Percentiles rank a stretch among this genome's conserved stretches.
Evolutionary conservation across 2,113 vertebrate species (phyloP).

Genomic region (Pygathrix nemaeus): DNA sequence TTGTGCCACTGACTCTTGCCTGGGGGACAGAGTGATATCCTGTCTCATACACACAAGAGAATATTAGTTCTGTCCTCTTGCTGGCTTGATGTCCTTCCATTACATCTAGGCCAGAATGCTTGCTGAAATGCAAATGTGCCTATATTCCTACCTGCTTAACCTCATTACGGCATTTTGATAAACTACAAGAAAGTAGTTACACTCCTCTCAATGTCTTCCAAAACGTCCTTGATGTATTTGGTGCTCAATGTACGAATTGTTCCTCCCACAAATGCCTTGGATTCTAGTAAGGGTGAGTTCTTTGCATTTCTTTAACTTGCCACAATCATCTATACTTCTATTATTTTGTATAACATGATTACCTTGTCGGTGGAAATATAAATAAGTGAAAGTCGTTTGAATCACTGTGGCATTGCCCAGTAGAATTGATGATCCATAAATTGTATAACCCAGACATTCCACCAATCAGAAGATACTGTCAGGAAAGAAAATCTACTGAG

Average conservation of each 20-base stretch:
- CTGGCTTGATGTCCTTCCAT: background rate
- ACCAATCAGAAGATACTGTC: too few species aligned
- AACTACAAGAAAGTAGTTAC: background rate
- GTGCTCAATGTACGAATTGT: background rate
- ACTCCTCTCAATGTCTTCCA: background rate
- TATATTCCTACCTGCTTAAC: background rate
- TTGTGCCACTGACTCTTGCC: too few species aligned
- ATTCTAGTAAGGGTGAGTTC: background rate
- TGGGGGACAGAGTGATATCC: too few species aligned
- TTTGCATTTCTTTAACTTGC: background rate
- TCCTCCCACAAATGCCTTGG: background rate
- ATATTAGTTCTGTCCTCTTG: background rate
- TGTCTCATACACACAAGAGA: too few species aligned
- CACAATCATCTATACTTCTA: background rate
- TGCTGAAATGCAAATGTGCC: background rate
- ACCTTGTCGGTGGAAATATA: background rate
- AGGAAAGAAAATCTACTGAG: too few species aligned
- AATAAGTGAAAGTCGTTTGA: background rate
- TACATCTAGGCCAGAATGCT: background rate
- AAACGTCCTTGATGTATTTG: background rate
- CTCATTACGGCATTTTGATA: background rate
- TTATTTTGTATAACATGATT: background rate
- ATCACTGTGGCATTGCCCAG: background rate
- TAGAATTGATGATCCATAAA: background rate
- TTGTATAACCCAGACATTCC: too few species aligned